These are phyloP conservation scores for Choreutis nemorana DNA, from an alignment of 2,888 invertebrate species.

Conservation along the genomic window DNA sequence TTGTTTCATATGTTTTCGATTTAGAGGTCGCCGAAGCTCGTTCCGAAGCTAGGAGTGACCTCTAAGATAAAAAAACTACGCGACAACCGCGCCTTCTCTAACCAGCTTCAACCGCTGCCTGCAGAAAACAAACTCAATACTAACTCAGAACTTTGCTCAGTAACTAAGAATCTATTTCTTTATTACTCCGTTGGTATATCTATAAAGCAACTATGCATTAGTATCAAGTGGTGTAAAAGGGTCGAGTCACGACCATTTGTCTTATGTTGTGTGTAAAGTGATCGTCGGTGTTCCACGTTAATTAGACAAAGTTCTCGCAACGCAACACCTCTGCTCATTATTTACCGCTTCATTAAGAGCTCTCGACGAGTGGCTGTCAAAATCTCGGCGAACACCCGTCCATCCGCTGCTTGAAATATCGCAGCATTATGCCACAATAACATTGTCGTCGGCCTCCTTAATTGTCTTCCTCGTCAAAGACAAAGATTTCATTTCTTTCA, in stretches of 20 bases:
- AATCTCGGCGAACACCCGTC: constrained; percentile 47
- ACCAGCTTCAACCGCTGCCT: too few species aligned
- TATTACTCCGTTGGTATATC: too few species aligned
- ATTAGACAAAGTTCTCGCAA: constrained; percentile 52
- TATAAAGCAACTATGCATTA: not conserved
- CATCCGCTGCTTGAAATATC: constrained; percentile 50
- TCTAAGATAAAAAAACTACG: constrained; percentile 49
- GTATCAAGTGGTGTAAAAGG: constrained; percentile 22
- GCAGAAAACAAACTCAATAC: too few species aligned
- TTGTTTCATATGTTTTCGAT: constrained; percentile 57
- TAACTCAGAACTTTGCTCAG: too few species aligned
- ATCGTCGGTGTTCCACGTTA: constrained; percentile 38
- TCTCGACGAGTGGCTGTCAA: constrained; percentile 56
- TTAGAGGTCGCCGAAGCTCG: constrained; percentile 51
- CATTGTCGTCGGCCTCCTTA: constrained; percentile 53
- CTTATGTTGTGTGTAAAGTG: constrained; percentile 28
- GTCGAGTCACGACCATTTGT: constrained; percentile 21
- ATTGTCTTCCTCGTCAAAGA: constrained; percentile 40
- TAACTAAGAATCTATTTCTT: too few species aligned
- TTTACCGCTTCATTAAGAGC: constrained; percentile 65
- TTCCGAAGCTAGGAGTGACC: constrained; percentile 47
- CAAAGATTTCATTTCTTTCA: too few species aligned
- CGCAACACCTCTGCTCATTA: constrained; percentile 59
- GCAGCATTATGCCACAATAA: constrained; percentile 56
- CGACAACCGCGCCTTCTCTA: constrained; percentile 25